Base-by-base conservation (phyloP, 1,140 invertebrate genomes). In the Drosophila triauraria region DNA sequence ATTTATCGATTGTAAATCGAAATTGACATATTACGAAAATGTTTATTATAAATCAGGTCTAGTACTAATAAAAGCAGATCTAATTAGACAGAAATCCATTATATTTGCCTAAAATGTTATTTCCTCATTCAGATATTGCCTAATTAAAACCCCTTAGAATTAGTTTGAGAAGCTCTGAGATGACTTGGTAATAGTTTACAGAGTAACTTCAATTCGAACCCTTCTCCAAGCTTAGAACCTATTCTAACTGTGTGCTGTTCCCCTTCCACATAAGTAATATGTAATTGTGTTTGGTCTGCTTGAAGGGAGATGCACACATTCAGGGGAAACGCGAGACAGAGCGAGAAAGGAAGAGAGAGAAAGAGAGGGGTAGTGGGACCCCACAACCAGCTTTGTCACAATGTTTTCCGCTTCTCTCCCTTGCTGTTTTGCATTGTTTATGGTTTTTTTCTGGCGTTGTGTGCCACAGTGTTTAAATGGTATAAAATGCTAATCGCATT, bases 401-500 rank as follows among this genome's bases (percentile, higher is more conserved):
- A 69, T 68, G 67, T 69, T 69, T 69, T 58, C 62, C 53, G 30
- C 50, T 51, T 43, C 58, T 46, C 64, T 17, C 65, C 56, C 48
- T 63, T 82, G 79, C 50, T 59, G 48, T 68, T 69, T 79, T 81
- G 61, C 69, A 71, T 63, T 68, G 75, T 65, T 62, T 40, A 8
- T 17, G 15, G 2, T 32, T 69, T 67, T 42, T 70, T 54, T 75
- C 30, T 70, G 44, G 50, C 43, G 72, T 42, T 70, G 35, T 75
- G 71, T 46, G 71, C 53, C 50, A 58, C 61, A 64, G 67, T 71
- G 84, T 70, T 90, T 90, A 82, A 88, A 88, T 84, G 75, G 70
- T 63, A 84, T 90, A 85, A 90, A 90, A 90, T 90, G 85, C 81
- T 91, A 90, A 90, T 90, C 85, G 85, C 85, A 90, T 90, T 90